phyloP scores from a whole-genome alignment of 2,113 vertebrate genomes.

The Cyprinodon tularosa region DNA sequence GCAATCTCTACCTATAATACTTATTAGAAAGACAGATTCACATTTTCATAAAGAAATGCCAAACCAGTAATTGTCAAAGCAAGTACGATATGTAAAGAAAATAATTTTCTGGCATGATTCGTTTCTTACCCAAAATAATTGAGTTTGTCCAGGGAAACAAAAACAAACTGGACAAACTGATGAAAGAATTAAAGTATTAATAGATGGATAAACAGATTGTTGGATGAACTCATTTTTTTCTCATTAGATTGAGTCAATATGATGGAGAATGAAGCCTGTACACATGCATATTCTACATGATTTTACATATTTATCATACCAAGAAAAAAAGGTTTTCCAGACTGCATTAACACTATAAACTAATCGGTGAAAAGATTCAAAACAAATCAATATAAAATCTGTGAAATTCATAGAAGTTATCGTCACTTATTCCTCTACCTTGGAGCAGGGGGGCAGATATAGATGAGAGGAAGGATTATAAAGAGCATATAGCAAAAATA shows the following conservation, averaged over 20 bases:
- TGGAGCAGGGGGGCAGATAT: neutral
- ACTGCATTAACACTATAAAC: neutral
- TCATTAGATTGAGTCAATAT: neutral
- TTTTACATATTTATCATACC: neutral
- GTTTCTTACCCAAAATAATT: no score
- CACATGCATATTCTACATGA: neutral
- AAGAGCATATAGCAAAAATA: neutral
- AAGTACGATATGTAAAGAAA: no score
- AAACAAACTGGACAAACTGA: no score
- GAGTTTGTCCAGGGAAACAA: no score
- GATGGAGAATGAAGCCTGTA: neutral
- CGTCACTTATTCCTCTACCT: neutral
- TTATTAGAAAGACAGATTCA: no score
- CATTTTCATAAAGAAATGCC: no score
- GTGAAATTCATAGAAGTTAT: neutral
- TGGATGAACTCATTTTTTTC: neutral
- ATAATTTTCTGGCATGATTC: no score
- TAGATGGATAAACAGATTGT: no score
- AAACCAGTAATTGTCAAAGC: no score
- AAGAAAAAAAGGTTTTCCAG: neutral
- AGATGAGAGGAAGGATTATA: neutral
- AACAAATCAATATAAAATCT: neutral
- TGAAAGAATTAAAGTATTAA: no score
- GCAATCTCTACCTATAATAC: no score
- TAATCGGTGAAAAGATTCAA: neutral